Evolutionary conservation across 1,140 invertebrate genomes (phyloP), one percentile per base, ranked within the genome.

Genomic region (Phthorimaea operculella): DNA sequence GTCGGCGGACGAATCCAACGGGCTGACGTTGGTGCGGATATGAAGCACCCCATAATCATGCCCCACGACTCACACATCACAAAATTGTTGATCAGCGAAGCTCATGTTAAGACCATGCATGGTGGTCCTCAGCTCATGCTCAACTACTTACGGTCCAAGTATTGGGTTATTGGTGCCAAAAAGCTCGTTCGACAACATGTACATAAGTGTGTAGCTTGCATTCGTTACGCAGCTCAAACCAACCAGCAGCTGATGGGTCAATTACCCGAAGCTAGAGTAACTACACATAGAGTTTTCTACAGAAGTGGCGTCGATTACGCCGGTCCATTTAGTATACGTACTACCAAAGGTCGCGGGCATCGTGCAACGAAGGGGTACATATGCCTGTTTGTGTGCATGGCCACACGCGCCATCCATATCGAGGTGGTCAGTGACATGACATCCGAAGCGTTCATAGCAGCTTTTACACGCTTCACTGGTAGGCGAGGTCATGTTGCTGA

Each of bases 41-140:
- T 9, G 18, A 54, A 47, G 18, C 58, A 59, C 48, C 58, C 58
- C 4, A 60, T 60, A 21, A 33, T 60, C 14, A 33, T 59, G 8
- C 57, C 57, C 8, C 33, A 51, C 5, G 17, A 52, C 8, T 44
- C 57, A 10, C 68, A 72, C 51, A 8, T 51, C 8, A 12, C 16
- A 28, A 57, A 59, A 17, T 49, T 68, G 8, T 68, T 78, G 36
- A 63, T 62, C 21, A 60, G 62, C 12, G 54, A 62, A 12, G 63
- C 65, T 9, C 53, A 61, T 12, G 56, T 58, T 12, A 48, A 39
- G 18, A 49, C 47, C 9, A 49, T 55, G 36, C 54, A 55, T 42
- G 54, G 54, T 8, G n/a, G 54, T 59, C 11, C 39, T 52, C 28
- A 28, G 52, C 2, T 39, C 66, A 16, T 34, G 66, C 0, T 36